Percentiles rank a stretch among this genome's conserved stretches.
Conservation (phyloP, 2,113 vertebrate genomes). For the Hyaena hyaena region DNA sequence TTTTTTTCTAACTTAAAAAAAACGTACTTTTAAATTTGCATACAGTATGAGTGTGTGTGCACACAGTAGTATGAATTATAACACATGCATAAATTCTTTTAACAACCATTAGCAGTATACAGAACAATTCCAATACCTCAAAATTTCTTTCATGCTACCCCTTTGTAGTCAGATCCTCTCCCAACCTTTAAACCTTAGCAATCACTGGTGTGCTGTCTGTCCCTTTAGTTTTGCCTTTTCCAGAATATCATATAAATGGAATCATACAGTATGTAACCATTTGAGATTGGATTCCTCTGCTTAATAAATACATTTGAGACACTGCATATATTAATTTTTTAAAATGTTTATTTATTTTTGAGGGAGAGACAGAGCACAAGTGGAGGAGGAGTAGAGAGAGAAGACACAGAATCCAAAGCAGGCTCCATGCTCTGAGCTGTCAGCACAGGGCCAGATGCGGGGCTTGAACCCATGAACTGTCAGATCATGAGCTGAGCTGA, state of each 20-base stretch:
- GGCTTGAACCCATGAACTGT: background rate
- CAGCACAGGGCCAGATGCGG: background rate
- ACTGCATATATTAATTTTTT: background rate
- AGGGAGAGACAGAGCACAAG: background rate
- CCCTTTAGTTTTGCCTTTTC: background rate
- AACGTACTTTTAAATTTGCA: background rate
- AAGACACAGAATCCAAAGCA: background rate
- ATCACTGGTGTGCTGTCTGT: background rate
- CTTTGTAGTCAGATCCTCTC: background rate
- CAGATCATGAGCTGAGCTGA: background rate
- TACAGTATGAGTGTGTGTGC: background rate
- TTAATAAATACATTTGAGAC: background rate
- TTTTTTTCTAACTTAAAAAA: background rate
- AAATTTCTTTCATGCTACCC: background rate
- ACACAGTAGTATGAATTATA: background rate
- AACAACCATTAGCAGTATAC: background rate
- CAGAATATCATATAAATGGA: background rate
- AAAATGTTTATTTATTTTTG: background rate
- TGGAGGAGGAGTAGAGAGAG: background rate
- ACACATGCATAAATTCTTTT: background rate
- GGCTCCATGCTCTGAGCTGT: background rate
- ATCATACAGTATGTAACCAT: background rate
- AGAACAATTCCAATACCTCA: background rate
- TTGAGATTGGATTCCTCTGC: background rate
- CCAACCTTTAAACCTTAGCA: background rate